A percentile compares a stretch with the other conserved stretches of the same genome.
Evolutionary conservation across 2,888 invertebrate genomes (phyloP).

Genomic region (Andrena chrysosceles): DNA sequence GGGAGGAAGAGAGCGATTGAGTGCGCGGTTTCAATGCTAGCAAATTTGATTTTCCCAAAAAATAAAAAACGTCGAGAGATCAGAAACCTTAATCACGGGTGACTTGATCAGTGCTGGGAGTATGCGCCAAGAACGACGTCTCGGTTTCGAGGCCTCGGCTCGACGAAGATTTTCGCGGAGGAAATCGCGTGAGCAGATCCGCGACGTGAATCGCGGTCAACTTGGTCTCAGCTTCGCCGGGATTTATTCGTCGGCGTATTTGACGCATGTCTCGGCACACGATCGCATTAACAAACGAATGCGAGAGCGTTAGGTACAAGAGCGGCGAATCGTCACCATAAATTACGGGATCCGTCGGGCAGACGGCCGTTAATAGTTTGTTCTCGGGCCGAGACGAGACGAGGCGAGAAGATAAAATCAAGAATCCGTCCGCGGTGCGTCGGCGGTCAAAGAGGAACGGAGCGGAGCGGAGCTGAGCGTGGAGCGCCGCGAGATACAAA

Average conservation of each 20-base stretch:
- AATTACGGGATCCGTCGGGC: slow-evolving; percentile 69
- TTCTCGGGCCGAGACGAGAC: slow-evolving; percentile 65
- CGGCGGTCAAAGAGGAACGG: slow-evolving; percentile 59
- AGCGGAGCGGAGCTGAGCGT: slow-evolving; percentile 19
- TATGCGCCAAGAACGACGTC: no score
- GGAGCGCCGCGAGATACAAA: slow-evolving; percentile 55
- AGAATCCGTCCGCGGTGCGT: slow-evolving; percentile 60
- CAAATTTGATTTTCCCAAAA: no score
- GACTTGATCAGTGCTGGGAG: no score
- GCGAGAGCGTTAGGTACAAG: slow-evolving; percentile 40
- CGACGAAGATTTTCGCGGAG: neutral
- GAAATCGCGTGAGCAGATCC: slow-evolving; percentile 14
- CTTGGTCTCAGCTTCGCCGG: neutral
- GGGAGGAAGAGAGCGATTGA: no score
- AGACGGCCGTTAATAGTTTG: slow-evolving; percentile 70
- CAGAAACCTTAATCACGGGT: no score
- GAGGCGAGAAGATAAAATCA: slow-evolving; percentile 65
- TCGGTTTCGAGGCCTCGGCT: no score
- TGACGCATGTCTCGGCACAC: slow-evolving; percentile 33
- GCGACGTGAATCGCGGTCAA: neutral
- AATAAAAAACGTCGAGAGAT: no score
- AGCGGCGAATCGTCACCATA: slow-evolving; percentile 63
- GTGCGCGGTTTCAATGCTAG: no score
- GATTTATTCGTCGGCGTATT: slow-evolving; percentile 45
- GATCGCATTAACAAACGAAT: slow-evolving; percentile 48